Conservation (phyloP, 2,888 invertebrate genomes). For the Lomographa bimaculata region DNA sequence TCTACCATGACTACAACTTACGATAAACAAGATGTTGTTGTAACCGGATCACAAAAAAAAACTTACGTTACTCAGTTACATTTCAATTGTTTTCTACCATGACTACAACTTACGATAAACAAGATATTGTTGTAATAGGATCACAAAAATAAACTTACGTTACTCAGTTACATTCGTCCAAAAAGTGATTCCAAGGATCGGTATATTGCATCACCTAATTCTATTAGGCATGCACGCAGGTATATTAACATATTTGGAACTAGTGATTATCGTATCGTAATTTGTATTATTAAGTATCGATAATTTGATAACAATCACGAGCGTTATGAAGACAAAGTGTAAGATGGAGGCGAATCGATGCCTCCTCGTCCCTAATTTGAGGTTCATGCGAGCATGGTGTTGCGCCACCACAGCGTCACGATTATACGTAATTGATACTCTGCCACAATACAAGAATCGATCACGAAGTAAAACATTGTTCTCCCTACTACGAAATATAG, state of each 20-base stretch:
- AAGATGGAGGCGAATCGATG: constrained; percentile 27
- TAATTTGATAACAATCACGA: constrained; percentile 32
- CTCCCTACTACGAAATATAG: too few species aligned
- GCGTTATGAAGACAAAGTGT: constrained; percentile 11
- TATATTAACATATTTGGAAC: constrained; percentile 5
- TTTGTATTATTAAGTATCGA: constrained; percentile 36
- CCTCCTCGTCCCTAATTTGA: constrained; percentile 64
- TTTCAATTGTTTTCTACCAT: too few species aligned
- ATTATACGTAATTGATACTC: constrained; percentile 25
- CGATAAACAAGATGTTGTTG: too few species aligned
- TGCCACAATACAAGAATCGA: constrained; percentile 26
- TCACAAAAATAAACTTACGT: too few species aligned
- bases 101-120: too few species aligned
- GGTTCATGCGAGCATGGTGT: constrained; percentile 51
- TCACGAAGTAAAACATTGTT: constrained; percentile 10
- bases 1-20: too few species aligned
- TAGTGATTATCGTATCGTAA: constrained; percentile 27
- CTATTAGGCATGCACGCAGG: not conserved
- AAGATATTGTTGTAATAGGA: too few species aligned
- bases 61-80: too few species aligned
- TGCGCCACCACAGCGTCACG: constrained; percentile 51
- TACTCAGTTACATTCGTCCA: too few species aligned
- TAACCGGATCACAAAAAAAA: too few species aligned
- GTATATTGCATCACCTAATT: constrained; percentile 2
- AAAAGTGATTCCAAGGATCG: constrained; percentile 4